phyloP scores from a whole-genome alignment of 1,140 invertebrate species.

The Pomacea maculata region DNA sequence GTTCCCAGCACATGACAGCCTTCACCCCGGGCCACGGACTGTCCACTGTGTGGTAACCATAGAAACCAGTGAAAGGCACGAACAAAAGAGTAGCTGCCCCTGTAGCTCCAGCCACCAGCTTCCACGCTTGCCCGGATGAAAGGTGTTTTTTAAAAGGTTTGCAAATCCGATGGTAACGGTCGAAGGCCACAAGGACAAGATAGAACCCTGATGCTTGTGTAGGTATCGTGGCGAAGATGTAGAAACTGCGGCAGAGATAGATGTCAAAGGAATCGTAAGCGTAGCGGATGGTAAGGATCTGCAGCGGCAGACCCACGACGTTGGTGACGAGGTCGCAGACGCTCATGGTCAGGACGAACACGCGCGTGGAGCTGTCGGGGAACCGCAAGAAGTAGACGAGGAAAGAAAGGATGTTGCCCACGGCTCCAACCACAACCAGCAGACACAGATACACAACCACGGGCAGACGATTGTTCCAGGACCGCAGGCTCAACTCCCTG shows the following conservation, averaged over 20 bases:
- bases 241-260: slow-evolving; percentile 38
- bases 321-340: slow-evolving; percentile 36
- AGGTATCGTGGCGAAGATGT: slow-evolving; percentile 34
- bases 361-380: slow-evolving; percentile 26
- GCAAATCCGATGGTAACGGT: slow-evolving; percentile 46
- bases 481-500: not conserved
- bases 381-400: slow-evolving; percentile 39
- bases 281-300: slow-evolving; percentile 48
- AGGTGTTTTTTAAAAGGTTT: slow-evolving; percentile 37
- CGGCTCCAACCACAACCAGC: slow-evolving; percentile 31
- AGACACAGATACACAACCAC: slow-evolving; percentile 32
- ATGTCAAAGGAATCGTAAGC: slow-evolving; percentile 34
- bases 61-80: slow-evolving; percentile 42
- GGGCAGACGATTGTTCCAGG: slow-evolving; percentile 8
- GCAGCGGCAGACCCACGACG: slow-evolving; percentile 34
- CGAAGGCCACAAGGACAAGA: slow-evolving; percentile 44
- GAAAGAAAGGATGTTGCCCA: slow-evolving; percentile 38
- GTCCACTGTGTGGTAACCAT: slow-evolving; percentile 35
- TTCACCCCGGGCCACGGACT: slow-evolving; percentile 28
- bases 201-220: slow-evolving; percentile 45
- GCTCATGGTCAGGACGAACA: slow-evolving; percentile 40
- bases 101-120: slow-evolving; percentile 24
- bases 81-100: slow-evolving; percentile 31
- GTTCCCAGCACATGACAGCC: slow-evolving; percentile 40
- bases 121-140: slow-evolving; percentile 2